Percentiles rank a stretch among this genome's conserved stretches.
These are phyloP conservation scores for Saxidomus purpurata DNA, from an alignment of 1,140 invertebrate species.

Conservation along the genomic window DNA sequence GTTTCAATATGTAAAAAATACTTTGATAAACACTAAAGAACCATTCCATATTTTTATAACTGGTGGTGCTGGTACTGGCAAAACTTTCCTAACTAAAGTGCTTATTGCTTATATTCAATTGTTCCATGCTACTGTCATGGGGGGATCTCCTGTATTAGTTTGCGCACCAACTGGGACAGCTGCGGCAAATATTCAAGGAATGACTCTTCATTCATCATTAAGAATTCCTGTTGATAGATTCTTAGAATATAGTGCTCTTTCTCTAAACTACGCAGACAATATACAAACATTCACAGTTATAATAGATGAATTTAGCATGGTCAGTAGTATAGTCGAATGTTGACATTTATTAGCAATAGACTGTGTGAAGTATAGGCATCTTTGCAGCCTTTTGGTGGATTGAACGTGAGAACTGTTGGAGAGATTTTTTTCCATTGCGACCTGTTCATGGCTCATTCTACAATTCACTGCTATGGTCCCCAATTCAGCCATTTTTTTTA, in stretches of 20 bases:
- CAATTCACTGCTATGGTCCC: slow-evolving; percentile 26
- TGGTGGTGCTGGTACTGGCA: no score
- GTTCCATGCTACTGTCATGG: no score
- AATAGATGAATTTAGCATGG: slow-evolving; percentile 72
- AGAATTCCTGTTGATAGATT: slow-evolving; percentile 55
- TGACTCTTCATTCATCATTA: slow-evolving; percentile 47
- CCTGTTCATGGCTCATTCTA: neutral
- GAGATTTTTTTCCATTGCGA: slow-evolving; percentile 24
- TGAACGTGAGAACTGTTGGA: slow-evolving; percentile 56
- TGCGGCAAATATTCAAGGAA: slow-evolving; percentile 53
- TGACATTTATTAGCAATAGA: slow-evolving; percentile 62
- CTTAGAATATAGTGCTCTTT: no score
- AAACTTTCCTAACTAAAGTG: no score
- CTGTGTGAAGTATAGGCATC: slow-evolving; percentile 51
- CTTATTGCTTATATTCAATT: no score
- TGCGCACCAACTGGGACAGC: slow-evolving; percentile 64
- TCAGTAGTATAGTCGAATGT: slow-evolving; percentile 49
- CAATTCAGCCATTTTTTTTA: no score
- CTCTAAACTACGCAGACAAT: no score
- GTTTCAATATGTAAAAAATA: neutral
- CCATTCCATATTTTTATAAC: slow-evolving; percentile 65
- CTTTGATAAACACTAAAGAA: neutral
- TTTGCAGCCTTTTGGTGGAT: slow-evolving; percentile 61
- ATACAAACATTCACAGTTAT: slow-evolving; percentile 49
- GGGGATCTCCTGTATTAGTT: slow-evolving; percentile 46